These are phyloP conservation scores for Lamellibrachia satsuma DNA, from an alignment of 2,888 invertebrate genomes.

Conservation along the genomic window DNA sequence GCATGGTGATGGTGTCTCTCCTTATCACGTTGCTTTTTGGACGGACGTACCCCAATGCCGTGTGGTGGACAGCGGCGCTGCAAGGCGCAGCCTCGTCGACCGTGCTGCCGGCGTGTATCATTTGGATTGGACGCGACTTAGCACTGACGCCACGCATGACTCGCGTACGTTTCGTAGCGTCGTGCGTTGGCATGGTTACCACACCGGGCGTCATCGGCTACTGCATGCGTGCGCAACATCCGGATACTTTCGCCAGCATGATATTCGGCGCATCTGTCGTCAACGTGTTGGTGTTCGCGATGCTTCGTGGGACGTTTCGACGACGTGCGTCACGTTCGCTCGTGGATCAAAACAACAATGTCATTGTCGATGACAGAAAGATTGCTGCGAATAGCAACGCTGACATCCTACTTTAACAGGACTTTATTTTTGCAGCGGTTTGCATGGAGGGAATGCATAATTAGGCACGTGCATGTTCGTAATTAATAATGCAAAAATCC, in stretches of 20 bases:
- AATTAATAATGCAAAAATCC: too few relatives aligned
- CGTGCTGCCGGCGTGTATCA: neutral
- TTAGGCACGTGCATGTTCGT: too few relatives aligned
- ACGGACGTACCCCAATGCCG: neutral
- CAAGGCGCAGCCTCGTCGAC: neutral
- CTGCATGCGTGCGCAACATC: neutral
- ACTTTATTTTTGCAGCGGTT: too few relatives aligned
- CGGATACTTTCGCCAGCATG: conserved; percentile 7
- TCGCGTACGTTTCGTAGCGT: neutral
- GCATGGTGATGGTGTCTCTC: neutral
- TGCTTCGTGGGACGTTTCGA: neutral
- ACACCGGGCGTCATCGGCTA: neutral
- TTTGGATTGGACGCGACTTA: neutral
- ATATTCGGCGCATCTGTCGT: neutral
- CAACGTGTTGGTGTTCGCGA: neutral
- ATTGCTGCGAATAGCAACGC: neutral
- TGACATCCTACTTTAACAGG: too few relatives aligned
- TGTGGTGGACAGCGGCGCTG: neutral
- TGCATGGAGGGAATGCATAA: too few relatives aligned
- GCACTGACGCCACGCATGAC: conserved; percentile 1
- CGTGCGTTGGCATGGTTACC: conserved; percentile 3
- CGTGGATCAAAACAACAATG: neutral
- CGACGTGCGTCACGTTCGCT: neutral
- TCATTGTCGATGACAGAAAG: neutral
- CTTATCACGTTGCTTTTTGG: neutral